A percentile compares a stretch with the other conserved stretches of the same genome.
Evolutionary conservation across 2,797 vertebrate genomes (phyloP).

Genomic region (Notamacropus eugenii): DNA sequence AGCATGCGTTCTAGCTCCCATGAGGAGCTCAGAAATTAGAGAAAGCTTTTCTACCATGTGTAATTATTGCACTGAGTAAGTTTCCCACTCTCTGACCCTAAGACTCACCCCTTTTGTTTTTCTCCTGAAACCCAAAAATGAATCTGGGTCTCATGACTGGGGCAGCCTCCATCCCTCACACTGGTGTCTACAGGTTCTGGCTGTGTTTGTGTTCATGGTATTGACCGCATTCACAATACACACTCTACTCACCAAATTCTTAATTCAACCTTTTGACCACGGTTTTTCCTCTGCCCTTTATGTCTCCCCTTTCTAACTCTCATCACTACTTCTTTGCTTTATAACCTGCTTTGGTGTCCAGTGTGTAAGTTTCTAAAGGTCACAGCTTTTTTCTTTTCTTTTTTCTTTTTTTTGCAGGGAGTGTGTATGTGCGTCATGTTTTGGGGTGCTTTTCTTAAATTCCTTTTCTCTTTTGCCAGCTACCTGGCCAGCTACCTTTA

Average conservation of each 20-base stretch:
- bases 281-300: conserved; percentile 25
- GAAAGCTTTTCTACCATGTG: conserved; percentile 70
- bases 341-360: neutral
- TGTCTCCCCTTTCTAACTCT: conserved; percentile 12
- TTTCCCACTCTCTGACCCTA: conserved; percentile 21
- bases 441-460: too few relatives aligned
- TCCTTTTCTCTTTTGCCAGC: neutral
- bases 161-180: conserved; percentile 20
- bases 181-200: conserved; percentile 63
- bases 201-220: conserved; percentile 66
- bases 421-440: neutral
- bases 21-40: conserved; percentile 79
- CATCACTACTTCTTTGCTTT: conserved; percentile 5
- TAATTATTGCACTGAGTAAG: conserved; percentile 47
- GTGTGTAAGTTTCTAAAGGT: neutral
- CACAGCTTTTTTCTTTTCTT: neutral
- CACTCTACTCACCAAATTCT: conserved; percentile 54
- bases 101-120: neutral
- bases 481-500: neutral
- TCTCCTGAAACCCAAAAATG: neutral
- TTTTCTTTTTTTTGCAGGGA: neutral
- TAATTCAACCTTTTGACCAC: conserved; percentile 46
- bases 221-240: conserved; percentile 79
- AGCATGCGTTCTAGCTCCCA: conserved; percentile 33
- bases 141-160: conserved; percentile 43